Base-by-base conservation (phyloP, 2,113 vertebrate genomes). In the Ameiurus melas region DNA sequence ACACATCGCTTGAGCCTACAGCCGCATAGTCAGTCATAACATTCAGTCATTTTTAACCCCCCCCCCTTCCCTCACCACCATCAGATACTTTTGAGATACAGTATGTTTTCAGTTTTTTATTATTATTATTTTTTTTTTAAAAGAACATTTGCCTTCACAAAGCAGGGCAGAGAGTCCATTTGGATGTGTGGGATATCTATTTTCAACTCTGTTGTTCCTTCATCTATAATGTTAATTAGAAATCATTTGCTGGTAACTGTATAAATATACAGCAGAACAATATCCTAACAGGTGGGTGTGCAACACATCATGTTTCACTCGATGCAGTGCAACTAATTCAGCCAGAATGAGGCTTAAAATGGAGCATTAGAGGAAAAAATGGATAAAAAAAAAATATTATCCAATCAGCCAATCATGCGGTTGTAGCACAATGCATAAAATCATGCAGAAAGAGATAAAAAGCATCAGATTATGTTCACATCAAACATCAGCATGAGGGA, bases 181-280 rank as follows among this genome's bases (percentile, higher is more conserved):
- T 83, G 71, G 85, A 77, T 43, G 51, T 84, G 87, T 86, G 80
- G 70, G 83, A 86, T 85, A 58, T 71, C 66, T 39, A 47, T 66
- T 82, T 82, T 80, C 66, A 66, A 81, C 64, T 81, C 22, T 88
- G 75, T 64, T 58, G 20, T 51, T 51, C 51, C 60, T 85, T 84
- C 84, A 90, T 83, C 82, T 66, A 77, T 86, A 80, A 85, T 81
- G 12, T 73, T 89, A 73, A 87, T 90, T 75, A 87, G 71, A 53
- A 17, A 53, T 90, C 85, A 58, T 88, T 86, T 73, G 80, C 89
- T 85, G 25, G 84, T 86, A 79, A 88, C 77, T 90, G 85, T 73
- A 73, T 30, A 86, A 90, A 90, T 84, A 88, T 57, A 88, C 85
- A 58, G 62, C 33, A 62, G 27, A 60, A 79, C 68, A 73, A 84